Base-by-base conservation (phyloP, 1,140 invertebrate species). In the Ceratina calcarata region DNA sequence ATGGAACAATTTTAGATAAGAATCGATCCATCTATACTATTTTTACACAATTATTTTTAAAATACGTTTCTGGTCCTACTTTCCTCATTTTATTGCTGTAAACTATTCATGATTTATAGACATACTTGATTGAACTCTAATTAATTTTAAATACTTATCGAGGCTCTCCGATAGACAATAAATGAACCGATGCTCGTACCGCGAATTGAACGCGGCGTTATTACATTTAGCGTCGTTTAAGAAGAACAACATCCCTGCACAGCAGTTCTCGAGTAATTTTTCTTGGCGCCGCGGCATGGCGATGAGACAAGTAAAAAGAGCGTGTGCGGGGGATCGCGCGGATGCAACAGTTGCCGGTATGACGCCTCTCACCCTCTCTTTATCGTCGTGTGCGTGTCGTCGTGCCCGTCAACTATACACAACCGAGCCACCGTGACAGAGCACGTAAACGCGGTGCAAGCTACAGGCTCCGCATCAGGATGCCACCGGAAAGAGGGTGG, bases 261-360 rank as follows among this genome's bases (percentile, higher is more conserved):
- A 32, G 3, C 55, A 10, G 12, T 37, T 20, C 10, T 24, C 6
- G 20, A 15, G 24, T 37, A 62, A 77, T 77, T 69, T 77, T 77
- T 77, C 65, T 69, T 53, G 4, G n/a, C 15, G 32, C 18, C 49
- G 32, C 55, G n/a, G 55, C 15, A 45, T 45, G 2, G 18, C 24
- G 37, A 53, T 24, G 71, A 70, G 73, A 51, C 45, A 58, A 66
- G 20, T 45, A 55, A 75, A 75, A 75, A 53, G 55, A 22, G 51
- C 16, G 64, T 62, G 2, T 64, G 12, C 45, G 27, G 24, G 16
- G n/a, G 64, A 45, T 3, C 53, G 7, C 24, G 7, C 49, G 79
- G 88, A 90, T 88, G 89, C 89, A 90, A 90, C 89, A 90, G 89
- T 90, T 90, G 87, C 86, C 89, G 83, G 85, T 87, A 83, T 75